Conservation (phyloP, 2,888 invertebrate species). For the Parthenolecanium corni region DNA sequence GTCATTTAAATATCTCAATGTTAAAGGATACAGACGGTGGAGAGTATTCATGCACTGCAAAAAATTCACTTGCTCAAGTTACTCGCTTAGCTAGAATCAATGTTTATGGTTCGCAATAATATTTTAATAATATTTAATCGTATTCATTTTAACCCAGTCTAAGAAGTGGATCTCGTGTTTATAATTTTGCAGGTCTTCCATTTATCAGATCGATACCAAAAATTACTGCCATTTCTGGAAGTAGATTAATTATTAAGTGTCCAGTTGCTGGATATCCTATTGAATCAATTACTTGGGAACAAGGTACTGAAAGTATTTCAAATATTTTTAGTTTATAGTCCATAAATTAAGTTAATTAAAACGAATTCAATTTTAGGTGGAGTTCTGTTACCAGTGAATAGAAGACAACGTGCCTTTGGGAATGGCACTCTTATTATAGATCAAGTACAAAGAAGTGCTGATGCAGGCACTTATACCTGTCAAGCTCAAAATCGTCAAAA, state of each 20-base stretch:
- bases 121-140: background rate
- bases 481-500: slow-evolving; percentile 41
- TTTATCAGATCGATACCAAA: slow-evolving; percentile 79
- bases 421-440: slow-evolving; percentile 43
- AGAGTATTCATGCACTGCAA: slow-evolving; percentile 74
- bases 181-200: slow-evolving; percentile 47
- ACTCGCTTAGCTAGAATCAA: slow-evolving; percentile 75
- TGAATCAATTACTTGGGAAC: slow-evolving; percentile 77
- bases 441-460: slow-evolving; percentile 41
- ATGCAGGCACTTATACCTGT: slow-evolving; percentile 44
- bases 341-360: too few relatives aligned
- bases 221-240: slow-evolving; percentile 75
- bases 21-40: slow-evolving; percentile 83
- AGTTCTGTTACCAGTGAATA: slow-evolving; percentile 42
- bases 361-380: slow-evolving; percentile 39
- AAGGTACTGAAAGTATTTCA: slow-evolving; percentile 48
- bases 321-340: background rate
- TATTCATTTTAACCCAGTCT: too few relatives aligned
- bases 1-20: slow-evolving; percentile 79
- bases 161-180: too few relatives aligned
- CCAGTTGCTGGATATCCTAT: slow-evolving; percentile 84
- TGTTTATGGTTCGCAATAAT: slow-evolving; percentile 59
- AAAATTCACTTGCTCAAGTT: slow-evolving; percentile 68
- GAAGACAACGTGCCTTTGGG: slow-evolving; percentile 41
- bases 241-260: slow-evolving; percentile 71